Base-by-base conservation (phyloP, 2,888 invertebrate genomes). In the Xiphydria camelus region DNA sequence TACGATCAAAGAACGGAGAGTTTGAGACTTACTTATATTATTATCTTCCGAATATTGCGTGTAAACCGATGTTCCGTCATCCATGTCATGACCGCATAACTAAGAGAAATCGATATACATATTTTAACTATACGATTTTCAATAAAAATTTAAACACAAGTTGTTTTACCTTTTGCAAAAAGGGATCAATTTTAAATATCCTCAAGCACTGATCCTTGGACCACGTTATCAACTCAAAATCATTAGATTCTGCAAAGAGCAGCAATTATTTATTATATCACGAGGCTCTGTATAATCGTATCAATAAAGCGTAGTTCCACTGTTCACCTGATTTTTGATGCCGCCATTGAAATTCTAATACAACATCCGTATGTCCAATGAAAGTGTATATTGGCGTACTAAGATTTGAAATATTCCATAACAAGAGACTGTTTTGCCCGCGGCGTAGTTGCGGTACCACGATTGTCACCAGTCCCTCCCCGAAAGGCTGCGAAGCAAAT, bases 301-400 rank as follows among this genome's bases (percentile, higher is more conserved):
- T n/a, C 7, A 46, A 10, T 23, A 12, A n/a, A 62, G 75, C 73
- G n/a, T n/a, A n/a, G n/a, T n/a, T n/a, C n/a, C n/a, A 9, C 59
- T n/a, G n/a, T 60, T 17, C 64, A 48, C 78, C 79, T 23, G 69
- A 64, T 56, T 77, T 78, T 64, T 86, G 85, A 51, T 89, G 88
- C 40, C 93, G 82, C 95, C 95, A 96, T 53, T 93, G 92, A 82
- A 96, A 96, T 66, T 96, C 95, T 46, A 95, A 80, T 4, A 97
- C 92, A 32, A 94, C 93, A 78, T 96, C 95, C 4, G 90, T 88
- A 66, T 96, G 95, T 0, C 95, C 95, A n/a, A 91, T 88, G 73
- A 95, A 89, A 19, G 93, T 90, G 69, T 94, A 93, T 32, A 94
- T 87, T 1, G 94, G 88, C 26, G 88, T 77, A 32, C 85, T 85